Evolutionary conservation across 2,113 vertebrate species (phyloP), one percentile per base, ranked within the genome.

Genomic region (Pituophis catenifer): DNA sequence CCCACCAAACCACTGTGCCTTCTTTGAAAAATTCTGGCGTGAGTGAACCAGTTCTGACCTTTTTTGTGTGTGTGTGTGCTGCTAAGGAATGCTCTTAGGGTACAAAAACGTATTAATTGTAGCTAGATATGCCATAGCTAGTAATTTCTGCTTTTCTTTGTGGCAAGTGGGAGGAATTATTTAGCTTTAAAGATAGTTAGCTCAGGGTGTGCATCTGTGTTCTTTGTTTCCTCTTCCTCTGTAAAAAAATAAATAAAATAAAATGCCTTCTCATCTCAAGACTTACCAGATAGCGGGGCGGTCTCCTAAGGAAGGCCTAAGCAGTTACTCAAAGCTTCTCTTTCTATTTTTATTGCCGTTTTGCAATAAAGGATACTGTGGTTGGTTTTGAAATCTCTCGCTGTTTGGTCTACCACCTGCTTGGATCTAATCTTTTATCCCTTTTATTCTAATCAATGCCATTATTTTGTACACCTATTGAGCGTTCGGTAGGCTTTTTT

Each of bases 71-170:
- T 58, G 1, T 58, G 57, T 3, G 7, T 24, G n/a, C 15, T 52
- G 55, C 92, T 81, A n/a, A 90, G 44, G 50, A 89, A 50, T 87
- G 54, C 92, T 59, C 48, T 94, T 87, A 94, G 92, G 48, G 54
- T 8, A 94, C 70, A 92, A 87, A 44, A 65, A 55, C 90, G 89
- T n/a, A 62, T 87, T 94, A 91, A 81, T 90, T 96, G 94, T 65
- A 94, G 65, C 50, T 89, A 44, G 90, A 52, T 92, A 86, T 59
- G 3, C 95, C 89, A 29, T 93, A 96, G 55, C 57, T 94, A 48
- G 52, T 91, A 90, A 54, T 95, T 97, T 96, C 59, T 93, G 58
- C 88, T 93, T 93, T 75, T 94, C 29, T 7, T 91, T 50, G 13
- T 89, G 92, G 13, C 54, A 92, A 90, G 65, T 87, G 86, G 91